Evolutionary conservation across 1,140 invertebrate genomes (phyloP), one percentile per base, ranked within the genome.

Genomic region (Hycleus cichorii): DNA sequence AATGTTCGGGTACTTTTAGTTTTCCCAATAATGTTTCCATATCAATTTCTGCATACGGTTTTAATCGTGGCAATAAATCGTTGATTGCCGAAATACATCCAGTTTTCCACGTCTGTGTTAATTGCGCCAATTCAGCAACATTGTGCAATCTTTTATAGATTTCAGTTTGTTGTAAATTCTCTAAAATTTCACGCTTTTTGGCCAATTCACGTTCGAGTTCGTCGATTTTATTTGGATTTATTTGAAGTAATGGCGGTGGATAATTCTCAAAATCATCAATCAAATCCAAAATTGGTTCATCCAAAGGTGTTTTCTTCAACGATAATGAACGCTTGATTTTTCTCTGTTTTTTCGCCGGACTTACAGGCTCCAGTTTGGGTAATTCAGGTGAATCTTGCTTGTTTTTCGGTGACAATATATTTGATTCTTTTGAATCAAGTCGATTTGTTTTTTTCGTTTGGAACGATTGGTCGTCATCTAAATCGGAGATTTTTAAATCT

Each of bases 101-200:
- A 10, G 54, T 32, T 48, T 58, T 51, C 63, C 60, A 68, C 10
- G 47, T 38, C 10, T 55, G 44, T 10, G 61, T 59, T 12, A 57
- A 48, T 8, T 58, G 12, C 11, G 58, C 42, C 9, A 68, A 39
- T 42, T 68, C 53, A 18, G 50, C 46, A 5, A 62, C 32, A 51
- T 61, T 59, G 57, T 66, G 63, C 24, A 50, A 53, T n/a, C 57
- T 59, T 48, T 58, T 60, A 47, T 66, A 68, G 10, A 60, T 45
- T 56, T 59, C 59, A 9, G 61, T 63, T 26, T 47, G 60, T 56
- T 60, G 64, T 7, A 68, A 44, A 40, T 60, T 50, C 7, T 60
- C 64, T n/a, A 69, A 43, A 40, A 44, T 53, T 27, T 40, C 50
- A 58, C 61, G 44, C 54, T 67, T 67, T 11, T 60, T 10, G 49